Conservation (phyloP, 2,797 vertebrate genomes). For the Caiman crocodilus region DNA sequence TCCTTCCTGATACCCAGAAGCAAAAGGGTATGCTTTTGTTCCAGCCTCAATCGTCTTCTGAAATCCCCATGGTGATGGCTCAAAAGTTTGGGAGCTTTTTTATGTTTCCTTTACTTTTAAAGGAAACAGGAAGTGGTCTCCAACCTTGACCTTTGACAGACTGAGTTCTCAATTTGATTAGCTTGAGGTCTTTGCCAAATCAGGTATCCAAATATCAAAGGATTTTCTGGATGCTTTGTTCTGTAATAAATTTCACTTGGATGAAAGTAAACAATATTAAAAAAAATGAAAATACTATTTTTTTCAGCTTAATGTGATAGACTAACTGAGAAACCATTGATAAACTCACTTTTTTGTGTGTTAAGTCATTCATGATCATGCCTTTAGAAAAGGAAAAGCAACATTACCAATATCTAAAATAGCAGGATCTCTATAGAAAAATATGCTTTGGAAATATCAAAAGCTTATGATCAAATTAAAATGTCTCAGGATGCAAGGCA, state of each 20-base stretch:
- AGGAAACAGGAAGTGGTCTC: slow-evolving; percentile 67
- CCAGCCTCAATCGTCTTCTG: slow-evolving; percentile 47
- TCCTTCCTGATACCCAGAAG: slow-evolving; percentile 61
- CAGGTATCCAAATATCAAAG: neutral
- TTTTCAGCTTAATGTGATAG: slow-evolving; percentile 1
- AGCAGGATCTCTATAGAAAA: neutral
- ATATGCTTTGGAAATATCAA: slow-evolving; percentile 41
- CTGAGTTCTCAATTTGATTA: slow-evolving; percentile 29
- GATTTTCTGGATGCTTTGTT: slow-evolving; percentile 41
- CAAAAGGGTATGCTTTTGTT: slow-evolving; percentile 50
- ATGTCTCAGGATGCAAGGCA: slow-evolving; percentile 33
- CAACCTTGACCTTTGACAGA: slow-evolving; percentile 34
- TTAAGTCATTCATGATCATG: slow-evolving; percentile 39
- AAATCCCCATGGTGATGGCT: slow-evolving; percentile 45
- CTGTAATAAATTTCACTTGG: slow-evolving; percentile 47
- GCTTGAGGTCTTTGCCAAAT: slow-evolving; percentile 33
- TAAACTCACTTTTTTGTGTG: neutral
- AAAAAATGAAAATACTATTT: slow-evolving; percentile 54
- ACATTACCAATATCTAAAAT: slow-evolving; percentile 16
- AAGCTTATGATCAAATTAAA: slow-evolving; percentile 63
- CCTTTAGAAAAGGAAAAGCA: neutral
- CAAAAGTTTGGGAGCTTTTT: slow-evolving; percentile 62
- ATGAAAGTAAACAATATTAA: slow-evolving; percentile 56
- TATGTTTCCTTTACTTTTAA: slow-evolving; percentile 56
- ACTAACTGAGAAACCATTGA: slow-evolving; percentile 27